These are phyloP conservation scores for Altica lythri DNA, from an alignment of 2,888 invertebrate genomes.

Conservation along the genomic window DNA sequence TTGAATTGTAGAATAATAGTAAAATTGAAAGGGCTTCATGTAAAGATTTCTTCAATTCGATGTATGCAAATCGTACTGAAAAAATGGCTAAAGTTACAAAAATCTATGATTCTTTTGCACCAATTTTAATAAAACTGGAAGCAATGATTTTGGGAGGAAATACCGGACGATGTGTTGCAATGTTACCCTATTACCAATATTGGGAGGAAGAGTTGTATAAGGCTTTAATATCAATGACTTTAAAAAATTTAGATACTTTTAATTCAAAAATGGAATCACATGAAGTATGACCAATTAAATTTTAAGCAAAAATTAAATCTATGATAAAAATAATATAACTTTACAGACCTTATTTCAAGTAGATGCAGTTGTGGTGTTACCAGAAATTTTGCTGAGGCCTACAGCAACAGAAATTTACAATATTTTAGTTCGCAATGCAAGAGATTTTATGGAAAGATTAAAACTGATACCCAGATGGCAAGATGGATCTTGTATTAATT, in stretches of 20 bases:
- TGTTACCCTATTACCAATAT: constrained; percentile 76
- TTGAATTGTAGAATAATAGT: constrained; percentile 35
- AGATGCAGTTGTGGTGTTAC: constrained; percentile 73
- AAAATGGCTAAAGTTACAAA: constrained; percentile 70
- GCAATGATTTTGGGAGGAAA: constrained; percentile 80
- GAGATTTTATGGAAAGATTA: constrained; percentile 76
- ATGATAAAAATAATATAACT: too few species aligned
- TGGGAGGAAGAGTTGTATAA: constrained; percentile 84
- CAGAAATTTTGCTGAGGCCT: constrained; percentile 78
- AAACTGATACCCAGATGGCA: constrained; percentile 85
- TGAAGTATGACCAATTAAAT: constrained; percentile 51
- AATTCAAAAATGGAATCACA: constrained; percentile 60
- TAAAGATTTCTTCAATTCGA: constrained; percentile 71
- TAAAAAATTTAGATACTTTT: constrained; percentile 74
- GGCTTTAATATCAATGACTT: constrained; percentile 67
- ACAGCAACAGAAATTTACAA: constrained; percentile 78
- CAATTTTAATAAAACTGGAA: constrained; percentile 84
- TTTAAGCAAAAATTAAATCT: constrained; percentile 33
- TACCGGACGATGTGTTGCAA: constrained; percentile 73
- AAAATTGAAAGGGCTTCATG: constrained; percentile 45
- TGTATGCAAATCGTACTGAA: constrained; percentile 71
- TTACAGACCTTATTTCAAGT: constrained; percentile 71
- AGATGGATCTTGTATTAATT: constrained; percentile 77
- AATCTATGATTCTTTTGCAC: constrained; percentile 79
- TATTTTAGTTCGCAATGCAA: constrained; percentile 72